Base-by-base conservation (phyloP, 1,140 invertebrate genomes). In the Pemphigus obesinymphae region DNA sequence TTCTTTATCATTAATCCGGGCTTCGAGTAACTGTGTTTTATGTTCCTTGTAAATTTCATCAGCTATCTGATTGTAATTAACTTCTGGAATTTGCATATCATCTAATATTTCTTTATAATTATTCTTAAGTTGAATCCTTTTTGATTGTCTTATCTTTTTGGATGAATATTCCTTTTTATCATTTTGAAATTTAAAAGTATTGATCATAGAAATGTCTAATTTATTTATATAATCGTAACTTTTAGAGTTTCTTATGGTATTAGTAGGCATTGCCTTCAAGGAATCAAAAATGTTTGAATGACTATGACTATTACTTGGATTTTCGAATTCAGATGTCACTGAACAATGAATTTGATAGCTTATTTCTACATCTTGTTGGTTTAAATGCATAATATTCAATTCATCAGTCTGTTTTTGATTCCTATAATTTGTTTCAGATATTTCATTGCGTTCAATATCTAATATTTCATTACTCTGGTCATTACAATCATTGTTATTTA, bases 81-180 rank as follows among this genome's bases (percentile, higher is more conserved):
- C 23, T 53, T 63, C 37, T 40, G 76, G 55, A 63, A 63, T 55
- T 80, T 20, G 61, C 3, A 80, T 43, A 80, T 80, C 55, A 80
- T 63, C 55, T 37, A 43, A 29, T 31, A 80, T 40, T 40, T 80
- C 76, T 31, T 31, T 31, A 61, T 10, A 5, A 29, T 63, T 63
- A 31, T 43, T 40, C 15, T 80, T 80, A 61, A 15, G 20, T 48
- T 82, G 68, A 68, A 70, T 68, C 20, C 80, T 68, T 23, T 82
- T 82, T 15, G 80, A 82, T 68, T 82, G 40, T 26, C 66, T 68
- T 26, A 63, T 72, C n/a, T 82, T 70, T 34, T 82, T 53, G 43
- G 40, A n/a, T n/a, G 43, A 1, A 13, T 26, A 48, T 31, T 23
- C 13, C 53, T 68, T 34, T 23, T 45, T 45, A n/a, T n/a, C n/a